Conservation (phyloP, 64 coral and sea anemone genomes). For the Anthopleura sola region DNA sequence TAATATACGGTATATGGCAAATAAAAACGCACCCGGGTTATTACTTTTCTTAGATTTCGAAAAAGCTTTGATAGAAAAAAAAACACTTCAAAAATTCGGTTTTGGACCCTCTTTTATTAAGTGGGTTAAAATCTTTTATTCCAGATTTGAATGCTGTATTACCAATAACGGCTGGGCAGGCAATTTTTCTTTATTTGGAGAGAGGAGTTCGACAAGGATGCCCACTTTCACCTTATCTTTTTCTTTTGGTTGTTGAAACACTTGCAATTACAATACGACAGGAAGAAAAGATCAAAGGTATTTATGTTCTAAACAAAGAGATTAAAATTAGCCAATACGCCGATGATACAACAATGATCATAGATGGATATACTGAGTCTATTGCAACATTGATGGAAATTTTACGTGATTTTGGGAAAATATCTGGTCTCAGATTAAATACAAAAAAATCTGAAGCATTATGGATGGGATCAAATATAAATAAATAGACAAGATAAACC, state of each 20-base stretch:
- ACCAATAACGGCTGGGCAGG: slow-evolving; percentile 41
- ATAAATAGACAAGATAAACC: background rate
- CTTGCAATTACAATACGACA: slow-evolving; percentile 38
- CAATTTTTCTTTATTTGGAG: slow-evolving; percentile 18
- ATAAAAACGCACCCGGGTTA: too few relatives aligned
- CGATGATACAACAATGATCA: slow-evolving; percentile 54
- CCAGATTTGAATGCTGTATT: slow-evolving; percentile 36
- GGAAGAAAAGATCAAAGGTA: slow-evolving; percentile 19
- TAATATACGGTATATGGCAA: too few relatives aligned
- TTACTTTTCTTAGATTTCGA: too few relatives aligned
- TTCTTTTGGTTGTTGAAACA: slow-evolving; percentile 46
- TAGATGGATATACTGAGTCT: background rate
- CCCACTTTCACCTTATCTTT: slow-evolving; percentile 35
- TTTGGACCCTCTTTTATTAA: slow-evolving; percentile 37
- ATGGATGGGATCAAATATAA: slow-evolving; percentile 31
- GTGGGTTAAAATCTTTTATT: slow-evolving; percentile 42
- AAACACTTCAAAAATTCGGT: slow-evolving; percentile 23
- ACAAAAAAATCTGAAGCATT: slow-evolving; percentile 35
- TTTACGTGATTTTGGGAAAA: slow-evolving; percentile 18
- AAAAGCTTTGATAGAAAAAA: too few relatives aligned
- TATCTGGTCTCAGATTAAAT: slow-evolving; percentile 44
- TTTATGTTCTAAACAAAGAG: slow-evolving; percentile 22
- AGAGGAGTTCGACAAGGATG: slow-evolving; percentile 61
- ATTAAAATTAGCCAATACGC: slow-evolving; percentile 59
- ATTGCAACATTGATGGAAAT: background rate